Conservation (phyloP, 2,888 invertebrate species). For the Macrosoma leucophasiata region DNA sequence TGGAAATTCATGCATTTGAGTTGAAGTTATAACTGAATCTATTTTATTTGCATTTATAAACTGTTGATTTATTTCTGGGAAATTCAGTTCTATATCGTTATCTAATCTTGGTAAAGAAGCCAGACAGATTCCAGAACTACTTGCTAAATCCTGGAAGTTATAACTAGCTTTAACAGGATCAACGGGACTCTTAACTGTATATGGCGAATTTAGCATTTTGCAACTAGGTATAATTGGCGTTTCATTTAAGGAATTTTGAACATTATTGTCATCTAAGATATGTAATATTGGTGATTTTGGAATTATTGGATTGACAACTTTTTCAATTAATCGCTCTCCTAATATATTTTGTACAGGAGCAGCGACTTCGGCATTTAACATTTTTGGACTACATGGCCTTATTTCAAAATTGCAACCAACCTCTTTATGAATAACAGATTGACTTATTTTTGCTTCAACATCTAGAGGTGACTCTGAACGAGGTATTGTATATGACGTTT, state of each 20-base stretch:
- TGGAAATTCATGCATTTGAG: constrained; percentile 34
- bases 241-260: constrained; percentile 18
- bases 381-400: constrained; percentile 69
- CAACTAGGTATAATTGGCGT: constrained; percentile 43
- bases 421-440: constrained; percentile 72
- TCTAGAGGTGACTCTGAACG: constrained; percentile 64
- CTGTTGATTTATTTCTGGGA: constrained; percentile 70
- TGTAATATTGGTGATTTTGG: constrained; percentile 38
- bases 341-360: constrained; percentile 55
- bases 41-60: constrained; percentile 66
- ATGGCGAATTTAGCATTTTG: constrained; percentile 55
- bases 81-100: constrained; percentile 66
- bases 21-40: constrained; percentile 33
- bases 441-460: constrained; percentile 72
- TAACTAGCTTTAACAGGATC: constrained; percentile 50
- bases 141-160: constrained; percentile 60
- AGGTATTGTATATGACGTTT: constrained; percentile 24
- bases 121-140: constrained; percentile 59
- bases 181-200: constrained; percentile 34
- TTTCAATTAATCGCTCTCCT: constrained; percentile 59
- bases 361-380: constrained; percentile 63
- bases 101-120: constrained; percentile 63
- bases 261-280: constrained; percentile 35
- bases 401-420: constrained; percentile 74
- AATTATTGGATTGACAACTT: constrained; percentile 55